Percentiles rank a stretch among this genome's conserved stretches.
phyloP scores from a whole-genome alignment of 2,888 invertebrate genomes.

The Oligia strigilis region DNA sequence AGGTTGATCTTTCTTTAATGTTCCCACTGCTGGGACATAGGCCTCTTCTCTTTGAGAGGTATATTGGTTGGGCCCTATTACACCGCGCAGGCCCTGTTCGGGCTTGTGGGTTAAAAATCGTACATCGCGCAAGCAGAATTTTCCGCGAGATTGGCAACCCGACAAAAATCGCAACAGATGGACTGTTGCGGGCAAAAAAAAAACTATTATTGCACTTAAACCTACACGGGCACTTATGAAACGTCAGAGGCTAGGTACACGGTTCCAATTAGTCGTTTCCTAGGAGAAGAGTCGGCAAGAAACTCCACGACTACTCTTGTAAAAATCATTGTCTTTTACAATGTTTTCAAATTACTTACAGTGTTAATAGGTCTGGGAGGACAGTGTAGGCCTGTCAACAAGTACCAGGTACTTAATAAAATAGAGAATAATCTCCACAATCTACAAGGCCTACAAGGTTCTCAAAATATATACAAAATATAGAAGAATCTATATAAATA shows the following conservation, averaged over 20 bases:
- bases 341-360: background rate
- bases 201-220: no score
- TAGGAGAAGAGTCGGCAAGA: background rate
- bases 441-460: background rate
- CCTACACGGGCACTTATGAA: no score
- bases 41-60: no score
- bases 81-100: no score
- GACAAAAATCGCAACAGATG: background rate
- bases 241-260: no score
- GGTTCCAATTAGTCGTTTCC: background rate
- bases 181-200: no score
- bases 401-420: background rate
- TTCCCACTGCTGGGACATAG: background rate
- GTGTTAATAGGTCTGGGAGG: background rate
- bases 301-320: background rate
- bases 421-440: background rate
- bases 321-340: background rate
- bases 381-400: no score
- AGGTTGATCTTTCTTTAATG: background rate
- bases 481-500: background rate
- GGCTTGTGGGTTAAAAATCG: background rate
- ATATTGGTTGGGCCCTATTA: background rate
- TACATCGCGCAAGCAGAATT: background rate
- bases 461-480: background rate
- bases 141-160: background rate